Conservation (phyloP, 1,140 invertebrate species). For the Drosophila jambulina region DNA sequence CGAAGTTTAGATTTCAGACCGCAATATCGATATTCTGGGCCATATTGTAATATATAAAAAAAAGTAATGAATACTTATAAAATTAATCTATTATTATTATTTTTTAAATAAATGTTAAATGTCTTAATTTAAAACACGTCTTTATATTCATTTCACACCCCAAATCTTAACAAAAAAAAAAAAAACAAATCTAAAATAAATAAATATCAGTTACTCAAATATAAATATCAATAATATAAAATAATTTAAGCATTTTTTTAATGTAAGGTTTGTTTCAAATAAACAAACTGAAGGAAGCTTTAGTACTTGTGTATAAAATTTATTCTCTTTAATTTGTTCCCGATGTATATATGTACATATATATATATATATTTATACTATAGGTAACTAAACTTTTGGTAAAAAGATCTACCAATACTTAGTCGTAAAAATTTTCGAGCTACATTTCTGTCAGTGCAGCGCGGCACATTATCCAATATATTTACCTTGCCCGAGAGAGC, state of each 20-base stretch:
- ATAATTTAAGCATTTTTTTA: neutral
- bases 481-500: conserved; percentile 6
- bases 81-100: too few relatives aligned
- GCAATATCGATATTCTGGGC: too few relatives aligned
- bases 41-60: too few relatives aligned
- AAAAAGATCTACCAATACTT: neutral
- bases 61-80: too few relatives aligned
- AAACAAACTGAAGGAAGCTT: neutral
- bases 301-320: neutral
- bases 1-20: too few relatives aligned
- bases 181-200: too few relatives aligned
- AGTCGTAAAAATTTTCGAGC: neutral
- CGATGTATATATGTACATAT: neutral
- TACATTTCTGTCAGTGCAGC: conserved; percentile 16
- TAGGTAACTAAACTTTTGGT: neutral
- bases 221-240: too few relatives aligned
- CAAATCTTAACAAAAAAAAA: too few relatives aligned
- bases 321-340: neutral
- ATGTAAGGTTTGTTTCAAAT: neutral
- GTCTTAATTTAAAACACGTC: too few relatives aligned
- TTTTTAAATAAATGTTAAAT: too few relatives aligned
- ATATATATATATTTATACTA: neutral
- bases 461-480: conserved; percentile 1
- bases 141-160: too few relatives aligned
- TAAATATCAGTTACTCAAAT: too few relatives aligned